Evolutionary conservation across 2,113 vertebrate genomes (phyloP).

Genomic region (Cyprinodon tularosa): DNA sequence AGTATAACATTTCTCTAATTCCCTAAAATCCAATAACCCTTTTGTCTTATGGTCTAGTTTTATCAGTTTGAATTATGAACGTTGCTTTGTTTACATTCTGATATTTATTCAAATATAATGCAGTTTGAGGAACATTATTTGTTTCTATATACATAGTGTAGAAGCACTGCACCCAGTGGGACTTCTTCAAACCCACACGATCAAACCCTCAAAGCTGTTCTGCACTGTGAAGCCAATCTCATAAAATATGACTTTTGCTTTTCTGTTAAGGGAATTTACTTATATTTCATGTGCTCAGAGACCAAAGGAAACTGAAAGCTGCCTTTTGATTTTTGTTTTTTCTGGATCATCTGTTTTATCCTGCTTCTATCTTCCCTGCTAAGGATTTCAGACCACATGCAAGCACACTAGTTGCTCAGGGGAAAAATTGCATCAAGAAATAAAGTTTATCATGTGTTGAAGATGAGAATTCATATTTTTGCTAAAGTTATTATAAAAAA

Average conservation of each 20-base stretch:
- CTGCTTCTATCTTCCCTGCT: conserved; percentile 9
- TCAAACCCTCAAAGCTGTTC: background rate
- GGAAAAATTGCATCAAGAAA: conserved; percentile 10
- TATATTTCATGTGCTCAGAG: conserved; percentile 57
- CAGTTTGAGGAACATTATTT: background rate
- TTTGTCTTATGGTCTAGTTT: background rate
- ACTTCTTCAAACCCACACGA: background rate
- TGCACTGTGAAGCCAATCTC: conserved; percentile 12
- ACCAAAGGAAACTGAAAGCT: conserved; percentile 5
- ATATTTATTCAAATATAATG: background rate
- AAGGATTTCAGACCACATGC: conserved; percentile 1
- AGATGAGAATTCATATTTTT: background rate
- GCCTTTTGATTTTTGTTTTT: conserved; percentile 5
- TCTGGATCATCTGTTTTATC: conserved; percentile 8
- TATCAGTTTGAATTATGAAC: background rate
- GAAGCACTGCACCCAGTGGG: background rate
- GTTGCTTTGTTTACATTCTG: background rate
- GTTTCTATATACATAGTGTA: background rate
- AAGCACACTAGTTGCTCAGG: conserved; percentile 4
- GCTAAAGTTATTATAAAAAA: background rate
- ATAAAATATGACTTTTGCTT: conserved; percentile 52
- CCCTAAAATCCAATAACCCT: background rate
- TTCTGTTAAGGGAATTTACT: conserved; percentile 59
- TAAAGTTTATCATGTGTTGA: background rate
- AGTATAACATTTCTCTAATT: background rate